Conservation (phyloP, 2,888 invertebrate species). For the Lasioglossum zephyrum region DNA sequence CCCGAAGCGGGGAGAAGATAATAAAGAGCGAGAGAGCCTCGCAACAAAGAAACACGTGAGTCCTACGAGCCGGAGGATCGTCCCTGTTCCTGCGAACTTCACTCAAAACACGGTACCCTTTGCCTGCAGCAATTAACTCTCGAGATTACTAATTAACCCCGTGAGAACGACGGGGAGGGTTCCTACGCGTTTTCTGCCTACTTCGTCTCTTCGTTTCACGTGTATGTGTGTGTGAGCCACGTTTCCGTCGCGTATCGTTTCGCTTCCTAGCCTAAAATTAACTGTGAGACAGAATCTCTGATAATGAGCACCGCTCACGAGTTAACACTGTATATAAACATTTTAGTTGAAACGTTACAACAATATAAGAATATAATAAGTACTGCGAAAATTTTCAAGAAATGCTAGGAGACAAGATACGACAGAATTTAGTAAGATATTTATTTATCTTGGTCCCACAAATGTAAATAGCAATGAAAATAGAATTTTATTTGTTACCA, state of each 20-base stretch:
- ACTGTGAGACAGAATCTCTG: background rate
- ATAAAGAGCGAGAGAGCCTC: background rate
- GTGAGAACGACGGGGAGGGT: slow-evolving; percentile 73
- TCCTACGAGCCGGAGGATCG: slow-evolving; percentile 30
- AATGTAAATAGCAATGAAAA: too few relatives aligned
- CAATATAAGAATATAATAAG: too few relatives aligned
- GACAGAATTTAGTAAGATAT: too few relatives aligned
- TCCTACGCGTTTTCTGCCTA: slow-evolving; percentile 65
- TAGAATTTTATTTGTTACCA: too few relatives aligned
- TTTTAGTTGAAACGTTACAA: too few relatives aligned
- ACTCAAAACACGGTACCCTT: slow-evolving; percentile 58
- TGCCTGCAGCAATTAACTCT: slow-evolving; percentile 73
- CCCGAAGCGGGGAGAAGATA: slow-evolving; percentile 18
- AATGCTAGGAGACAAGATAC: too few relatives aligned
- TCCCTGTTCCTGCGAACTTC: slow-evolving; percentile 59
- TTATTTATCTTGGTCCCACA: too few relatives aligned
- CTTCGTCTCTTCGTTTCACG: slow-evolving; percentile 43
- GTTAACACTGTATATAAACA: too few relatives aligned
- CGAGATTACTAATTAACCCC: slow-evolving; percentile 79
- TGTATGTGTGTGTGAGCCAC: slow-evolving; percentile 9
- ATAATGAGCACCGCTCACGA: too few relatives aligned
- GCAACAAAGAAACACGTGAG: slow-evolving; percentile 46
- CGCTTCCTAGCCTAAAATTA: slow-evolving; percentile 18
- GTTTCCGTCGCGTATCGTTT: slow-evolving; percentile 41
- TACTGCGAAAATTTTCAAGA: too few relatives aligned